These are phyloP conservation scores for Drepana arcuata DNA, from an alignment of 1,140 invertebrate genomes.

Conservation along the genomic window DNA sequence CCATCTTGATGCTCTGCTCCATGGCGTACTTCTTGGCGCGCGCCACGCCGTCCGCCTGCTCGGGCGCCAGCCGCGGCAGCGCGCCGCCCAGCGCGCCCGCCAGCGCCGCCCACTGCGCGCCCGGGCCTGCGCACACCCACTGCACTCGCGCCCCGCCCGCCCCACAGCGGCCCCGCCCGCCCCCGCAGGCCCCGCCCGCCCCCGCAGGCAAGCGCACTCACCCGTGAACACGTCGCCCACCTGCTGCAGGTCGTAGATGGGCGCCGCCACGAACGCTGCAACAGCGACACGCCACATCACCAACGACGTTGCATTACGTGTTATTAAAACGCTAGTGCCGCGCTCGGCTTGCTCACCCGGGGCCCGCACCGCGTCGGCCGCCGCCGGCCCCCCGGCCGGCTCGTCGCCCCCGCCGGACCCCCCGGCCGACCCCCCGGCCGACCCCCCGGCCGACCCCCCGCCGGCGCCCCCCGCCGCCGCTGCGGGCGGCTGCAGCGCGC, in stretches of 20 bases:
- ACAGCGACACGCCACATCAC: constrained; percentile 12
- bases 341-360: no score
- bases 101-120: constrained; percentile 82
- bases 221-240: constrained; percentile 89
- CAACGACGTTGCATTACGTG: no score
- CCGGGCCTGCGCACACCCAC: constrained; percentile 75
- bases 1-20: constrained; percentile 99
- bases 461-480: no score
- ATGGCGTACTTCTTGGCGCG: constrained; percentile 99
- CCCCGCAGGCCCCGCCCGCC: no score
- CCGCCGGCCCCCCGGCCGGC: neutral
- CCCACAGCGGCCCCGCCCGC: neutral
- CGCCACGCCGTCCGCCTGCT: constrained; percentile 89
- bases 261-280: constrained; percentile 64
- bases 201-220: constrained; percentile 50
- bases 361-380: constrained; percentile 1
- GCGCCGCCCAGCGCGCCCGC: constrained; percentile 86
- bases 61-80: constrained; percentile 84
- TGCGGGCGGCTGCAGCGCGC: constrained; percentile 9
- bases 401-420: no score
- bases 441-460: no score
- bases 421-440: no score
- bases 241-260: constrained; percentile 88
- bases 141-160: neutral
- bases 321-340: no score